These are phyloP conservation scores for Conops quadrifasciatus DNA, from an alignment of 2,888 invertebrate species.

Conservation along the genomic window DNA sequence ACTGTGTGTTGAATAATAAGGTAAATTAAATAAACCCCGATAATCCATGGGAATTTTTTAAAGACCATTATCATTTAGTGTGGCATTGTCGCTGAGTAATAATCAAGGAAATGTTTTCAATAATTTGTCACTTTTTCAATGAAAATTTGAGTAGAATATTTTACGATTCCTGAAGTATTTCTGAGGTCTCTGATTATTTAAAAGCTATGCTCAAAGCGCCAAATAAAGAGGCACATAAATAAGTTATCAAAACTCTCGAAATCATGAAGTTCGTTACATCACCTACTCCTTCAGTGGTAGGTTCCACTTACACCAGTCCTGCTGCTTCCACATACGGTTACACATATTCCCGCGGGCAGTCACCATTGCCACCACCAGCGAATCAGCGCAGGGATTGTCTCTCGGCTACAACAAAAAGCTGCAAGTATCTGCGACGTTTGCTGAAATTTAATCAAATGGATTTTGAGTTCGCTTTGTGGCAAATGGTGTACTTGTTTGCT, in stretches of 20 bases:
- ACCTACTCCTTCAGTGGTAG: conserved; percentile 67
- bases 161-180: background rate
- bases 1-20: no score
- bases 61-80: background rate
- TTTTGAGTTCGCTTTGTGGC: conserved; percentile 99
- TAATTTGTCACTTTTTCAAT: background rate
- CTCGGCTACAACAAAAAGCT: conserved; percentile 87
- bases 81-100: background rate
- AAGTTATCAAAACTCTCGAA: background rate
- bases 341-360: conserved; percentile 68
- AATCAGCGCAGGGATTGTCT: conserved; percentile 76
- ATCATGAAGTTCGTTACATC: conserved; percentile 73
- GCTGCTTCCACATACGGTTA: conserved; percentile 57
- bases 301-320: conserved; percentile 49
- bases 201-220: background rate
- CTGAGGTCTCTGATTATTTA: background rate
- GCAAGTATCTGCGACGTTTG: conserved; percentile 84
- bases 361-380: conserved; percentile 75
- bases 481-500: conserved; percentile 94
- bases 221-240: background rate
- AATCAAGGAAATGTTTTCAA: background rate
- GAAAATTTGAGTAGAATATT: background rate
- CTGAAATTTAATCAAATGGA: conserved; percentile 98
- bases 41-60: background rate
- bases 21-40: no score